Base-by-base conservation (phyloP, 2,797 vertebrate species). In the Esox masquinongy region DNA sequence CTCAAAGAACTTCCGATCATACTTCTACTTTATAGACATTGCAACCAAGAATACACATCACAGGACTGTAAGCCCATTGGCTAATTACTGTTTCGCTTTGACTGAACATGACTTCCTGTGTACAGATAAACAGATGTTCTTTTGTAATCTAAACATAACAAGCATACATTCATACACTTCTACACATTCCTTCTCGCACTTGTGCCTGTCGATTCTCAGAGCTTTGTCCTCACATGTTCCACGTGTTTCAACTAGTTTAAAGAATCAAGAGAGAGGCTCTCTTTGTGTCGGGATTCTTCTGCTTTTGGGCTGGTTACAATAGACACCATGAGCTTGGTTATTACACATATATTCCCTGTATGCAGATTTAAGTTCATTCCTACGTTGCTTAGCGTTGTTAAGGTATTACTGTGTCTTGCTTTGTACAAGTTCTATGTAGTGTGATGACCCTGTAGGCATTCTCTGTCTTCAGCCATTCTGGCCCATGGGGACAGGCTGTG, bases 401-500 rank as follows among this genome's bases (percentile, higher is more conserved):
- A 47, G 19, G 19, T 53, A 24, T 50, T n/a, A 14, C 67, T 39
- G 17, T 43, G 70, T 19, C 43, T 8, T 47, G 43, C 43, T 14
- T 24, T 68, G 70, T 72, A n/a, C 68, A 47, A 15, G 26, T 49
- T 34, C 19, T 16, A 56, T 67, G 39, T 68, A 24, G 36, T n/a
- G 70, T 12, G 12, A 24, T 53, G 12, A 64, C 4, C 7, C 47
- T 29, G 24, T 53, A 31, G 5, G 26, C 2, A 74, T 74, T 64
- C 72, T 76, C 26, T 12, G n/a, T 74, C 77, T 88, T 1, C 84
- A 99, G 98, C 98, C 98, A 1, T 99, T 99, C 91, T 99, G 98
- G 98, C 98, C 98, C 0, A 99, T 99, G 98, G 98, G 98, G 0
- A 99, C 98, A 0, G 98, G 98, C 14, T 99, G 97, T 83, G 98